Evolutionary conservation across 2,797 vertebrate species (phyloP), one percentile per base, ranked within the genome.

Genomic region (Gymnopithys bicolor): DNA sequence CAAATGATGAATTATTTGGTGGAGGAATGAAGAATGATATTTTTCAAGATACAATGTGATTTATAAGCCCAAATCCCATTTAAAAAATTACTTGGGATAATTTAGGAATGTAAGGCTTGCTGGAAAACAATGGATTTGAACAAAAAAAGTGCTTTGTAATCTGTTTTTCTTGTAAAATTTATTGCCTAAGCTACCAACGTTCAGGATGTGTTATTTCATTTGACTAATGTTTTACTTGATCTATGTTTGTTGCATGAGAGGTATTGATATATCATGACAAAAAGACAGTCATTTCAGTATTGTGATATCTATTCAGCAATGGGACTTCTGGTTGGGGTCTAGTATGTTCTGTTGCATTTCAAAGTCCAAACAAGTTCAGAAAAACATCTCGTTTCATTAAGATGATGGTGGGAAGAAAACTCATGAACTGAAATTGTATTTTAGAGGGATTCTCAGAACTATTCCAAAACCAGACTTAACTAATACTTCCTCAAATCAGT

Each of bases 151-250:
- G 39, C 59, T 89, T 73, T 52, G 43, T 62, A 43, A 52, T 82
- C 4, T 66, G 1, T 56, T 68, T 63, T 58, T 46, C 48, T 39
- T 64, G 22, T 71, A 33, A 25, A 92, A 87, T 68, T 43, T 89
- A 62, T 53, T 89, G 23, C 35, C 19, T 59, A 56, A 41, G 30
- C 43, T 87, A 58, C 5, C 39, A 48, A 13, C 33, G 11, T 53
- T 83, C 22, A 27, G 67, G 16, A 60, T 66, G 7, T 21, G 10
- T 84, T 69, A 16, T 49, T 93, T 94, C n/a, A 89, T 80, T 89
- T 93, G 83, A 46, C n/a, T 90, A 81, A 84, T 81, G 56, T 67
- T 96, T 88, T 49, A 27, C 18, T 70, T 92, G 59, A 59, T 85
- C 45, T 87, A 8, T 45, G 19, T 45, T 90, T 67, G 63, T 63